A percentile compares a stretch with the other conserved stretches of the same genome.
phyloP scores from a whole-genome alignment of 2,797 vertebrate genomes.

The Valencia hispanica region DNA sequence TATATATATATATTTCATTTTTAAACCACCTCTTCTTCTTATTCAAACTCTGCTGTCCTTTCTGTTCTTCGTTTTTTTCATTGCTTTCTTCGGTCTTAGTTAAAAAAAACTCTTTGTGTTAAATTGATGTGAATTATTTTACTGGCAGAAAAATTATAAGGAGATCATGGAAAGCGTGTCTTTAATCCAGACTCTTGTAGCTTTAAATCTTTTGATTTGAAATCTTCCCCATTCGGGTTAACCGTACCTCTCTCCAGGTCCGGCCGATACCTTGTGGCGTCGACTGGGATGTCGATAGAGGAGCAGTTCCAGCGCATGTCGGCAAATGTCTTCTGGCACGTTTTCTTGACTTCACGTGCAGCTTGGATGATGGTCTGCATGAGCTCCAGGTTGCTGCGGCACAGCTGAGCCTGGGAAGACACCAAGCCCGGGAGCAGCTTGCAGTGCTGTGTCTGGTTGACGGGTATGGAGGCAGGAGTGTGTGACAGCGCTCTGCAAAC shows the following conservation, averaged over 20 bases:
- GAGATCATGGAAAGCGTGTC: neutral
- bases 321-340: conserved; percentile 92
- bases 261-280: conserved; percentile 88
- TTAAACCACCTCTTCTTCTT: neutral
- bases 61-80: neutral
- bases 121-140: conserved; percentile 19
- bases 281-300: conserved; percentile 88
- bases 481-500: conserved; percentile 88
- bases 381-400: conserved; percentile 95
- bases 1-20: too few relatives aligned
- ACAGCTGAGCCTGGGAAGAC: conserved; percentile 95
- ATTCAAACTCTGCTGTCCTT: neutral
- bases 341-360: conserved; percentile 92
- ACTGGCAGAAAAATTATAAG: conserved; percentile 12
- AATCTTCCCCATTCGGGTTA: neutral
- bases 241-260: conserved; percentile 95
- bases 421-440: conserved; percentile 94
- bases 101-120: conserved; percentile 2
- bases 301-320: conserved; percentile 99
- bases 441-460: conserved; percentile 98
- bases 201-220: neutral
- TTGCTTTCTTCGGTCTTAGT: neutral
- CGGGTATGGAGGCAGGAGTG: conserved; percentile 81
- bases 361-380: conserved; percentile 96
- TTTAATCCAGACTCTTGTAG: neutral